Base-by-base conservation (phyloP, 2,888 invertebrate species). In the Pediacus dermestoides region DNA sequence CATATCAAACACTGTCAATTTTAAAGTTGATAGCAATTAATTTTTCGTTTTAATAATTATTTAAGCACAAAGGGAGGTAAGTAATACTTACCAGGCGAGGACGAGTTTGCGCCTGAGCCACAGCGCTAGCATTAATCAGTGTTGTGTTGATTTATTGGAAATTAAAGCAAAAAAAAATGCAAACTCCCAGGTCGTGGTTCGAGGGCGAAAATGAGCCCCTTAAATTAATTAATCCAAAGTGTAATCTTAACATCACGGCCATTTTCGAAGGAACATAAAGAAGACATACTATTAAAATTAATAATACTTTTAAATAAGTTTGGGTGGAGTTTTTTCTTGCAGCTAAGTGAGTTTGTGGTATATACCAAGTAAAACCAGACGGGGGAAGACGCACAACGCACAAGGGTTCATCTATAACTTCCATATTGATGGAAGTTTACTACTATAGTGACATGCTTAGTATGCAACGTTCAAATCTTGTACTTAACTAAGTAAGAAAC, bases 231-330 rank as follows among this genome's bases (percentile, higher is more conserved):
- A 60, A 55, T 54, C 48, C 40, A 43, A 43, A 49, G 45, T 52
- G 47, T 52, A 53, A 55, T 58, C 55, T 53, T 50, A 49, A 60
- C 53, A 55, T 55, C 56, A 53, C 53, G 55, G 48, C 50, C 44
- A 47, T 53, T 57, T 54, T 51, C 51, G 21, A 7, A 18, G n/a
- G 21, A 7, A 3, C 28, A 46, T 38, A 50, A 39, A 46, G 50
- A 50, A 49, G 55, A 52, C 55, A 52, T 56, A n/a, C n/a, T n/a
- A 59, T 60, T 60, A 60, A 60, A 60, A 61, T 60, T 60, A 60
- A 58, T 60, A 61, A 60, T 60, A 58, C 61, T 61, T 58, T 54
- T 36, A 28, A 9, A 13, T 13, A 28, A 60, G 59, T 60, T 58
- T 59, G n/a, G n/a, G n/a, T n/a, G n/a, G n/a, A n/a, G n/a, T n/a